Conservation (phyloP, 2,797 vertebrate genomes). For the Chelidonichthys spinosus region DNA sequence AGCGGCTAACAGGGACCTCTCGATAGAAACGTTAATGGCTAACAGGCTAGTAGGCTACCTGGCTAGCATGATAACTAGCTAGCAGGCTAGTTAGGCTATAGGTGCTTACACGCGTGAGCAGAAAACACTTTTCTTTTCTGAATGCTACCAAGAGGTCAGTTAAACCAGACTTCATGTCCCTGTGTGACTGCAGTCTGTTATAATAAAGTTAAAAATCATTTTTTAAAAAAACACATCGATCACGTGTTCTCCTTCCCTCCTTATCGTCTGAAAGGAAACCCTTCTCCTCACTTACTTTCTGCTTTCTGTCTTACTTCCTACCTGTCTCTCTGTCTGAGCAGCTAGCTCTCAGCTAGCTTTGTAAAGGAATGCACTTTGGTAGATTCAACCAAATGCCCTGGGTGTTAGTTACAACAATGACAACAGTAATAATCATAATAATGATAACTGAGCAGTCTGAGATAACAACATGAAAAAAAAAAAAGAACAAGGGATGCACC, state of each 20-base stretch:
- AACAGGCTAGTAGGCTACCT: slow-evolving; percentile 39
- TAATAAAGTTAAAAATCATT: slow-evolving; percentile 14
- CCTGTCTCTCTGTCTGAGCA: slow-evolving; percentile 43
- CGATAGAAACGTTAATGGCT: slow-evolving; percentile 28
- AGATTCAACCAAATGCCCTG: slow-evolving; percentile 97
- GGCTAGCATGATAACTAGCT: slow-evolving; percentile 15
- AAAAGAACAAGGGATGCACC: slow-evolving; percentile 22
- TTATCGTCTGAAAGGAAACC: slow-evolving; percentile 11
- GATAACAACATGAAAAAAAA: slow-evolving; percentile 93
- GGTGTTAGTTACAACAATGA: slow-evolving; percentile 76
- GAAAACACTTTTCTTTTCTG: neutral
- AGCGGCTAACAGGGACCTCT: slow-evolving; percentile 70
- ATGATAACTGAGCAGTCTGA: slow-evolving; percentile 90
- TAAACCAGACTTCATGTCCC: slow-evolving; percentile 36
- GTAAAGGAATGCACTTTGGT: slow-evolving; percentile 99
- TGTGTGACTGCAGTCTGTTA: slow-evolving; percentile 26
- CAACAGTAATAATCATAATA: slow-evolving; percentile 68
- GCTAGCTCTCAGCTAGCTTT: slow-evolving; percentile 68
- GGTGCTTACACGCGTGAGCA: slow-evolving; percentile 37
- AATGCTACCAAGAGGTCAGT: slow-evolving; percentile 60
- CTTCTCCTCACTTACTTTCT: slow-evolving; percentile 6
- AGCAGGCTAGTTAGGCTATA: slow-evolving; percentile 44
- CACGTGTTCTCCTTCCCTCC: neutral
- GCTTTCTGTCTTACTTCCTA: slow-evolving; percentile 1
- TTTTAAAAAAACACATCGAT: slow-evolving; percentile 9